Percentiles rank a stretch among this genome's conserved stretches.
phyloP scores from a whole-genome alignment of 2,113 vertebrate genomes.

The Heptranchias perlo region DNA sequence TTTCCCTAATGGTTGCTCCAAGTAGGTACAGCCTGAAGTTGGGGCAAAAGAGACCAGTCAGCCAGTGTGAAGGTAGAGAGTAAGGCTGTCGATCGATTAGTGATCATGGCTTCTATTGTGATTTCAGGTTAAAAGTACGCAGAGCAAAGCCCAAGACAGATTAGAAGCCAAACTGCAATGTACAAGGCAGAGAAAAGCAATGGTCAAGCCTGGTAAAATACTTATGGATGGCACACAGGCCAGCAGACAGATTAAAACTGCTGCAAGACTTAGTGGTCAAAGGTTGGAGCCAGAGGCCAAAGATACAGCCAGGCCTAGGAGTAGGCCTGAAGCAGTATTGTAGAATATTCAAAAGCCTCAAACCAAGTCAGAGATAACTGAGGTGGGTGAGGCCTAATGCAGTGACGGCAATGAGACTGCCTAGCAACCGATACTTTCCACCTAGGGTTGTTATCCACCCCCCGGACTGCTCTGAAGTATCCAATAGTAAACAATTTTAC shows the following conservation, averaged over 20 bases:
- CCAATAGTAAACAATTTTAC: too few relatives aligned
- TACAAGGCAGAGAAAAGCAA: not conserved
- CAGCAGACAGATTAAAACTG: not conserved
- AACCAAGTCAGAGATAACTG: too few relatives aligned
- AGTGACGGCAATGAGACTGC: not conserved
- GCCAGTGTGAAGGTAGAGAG: not conserved
- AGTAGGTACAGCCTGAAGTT: not conserved
- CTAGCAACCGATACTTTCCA: not conserved
- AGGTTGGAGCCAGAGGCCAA: not conserved
- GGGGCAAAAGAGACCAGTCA: not conserved
- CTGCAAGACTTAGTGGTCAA: not conserved
- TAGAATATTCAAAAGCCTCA: not conserved
- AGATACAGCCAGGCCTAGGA: too few relatives aligned
- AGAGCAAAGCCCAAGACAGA: not conserved
- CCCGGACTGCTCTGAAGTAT: too few relatives aligned
- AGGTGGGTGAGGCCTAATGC: too few relatives aligned
- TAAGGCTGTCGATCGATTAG: not conserved
- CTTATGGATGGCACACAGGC: not conserved
- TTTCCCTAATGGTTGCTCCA: not conserved
- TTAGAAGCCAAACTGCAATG: not conserved
- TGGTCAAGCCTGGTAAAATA: not conserved
- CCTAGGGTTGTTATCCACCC: too few relatives aligned
- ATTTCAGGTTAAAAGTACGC: not conserved
- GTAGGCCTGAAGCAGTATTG: not conserved
- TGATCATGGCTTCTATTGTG: not conserved